Base-by-base conservation (phyloP, 2,888 invertebrate genomes). In the Ormia ochracea region DNA sequence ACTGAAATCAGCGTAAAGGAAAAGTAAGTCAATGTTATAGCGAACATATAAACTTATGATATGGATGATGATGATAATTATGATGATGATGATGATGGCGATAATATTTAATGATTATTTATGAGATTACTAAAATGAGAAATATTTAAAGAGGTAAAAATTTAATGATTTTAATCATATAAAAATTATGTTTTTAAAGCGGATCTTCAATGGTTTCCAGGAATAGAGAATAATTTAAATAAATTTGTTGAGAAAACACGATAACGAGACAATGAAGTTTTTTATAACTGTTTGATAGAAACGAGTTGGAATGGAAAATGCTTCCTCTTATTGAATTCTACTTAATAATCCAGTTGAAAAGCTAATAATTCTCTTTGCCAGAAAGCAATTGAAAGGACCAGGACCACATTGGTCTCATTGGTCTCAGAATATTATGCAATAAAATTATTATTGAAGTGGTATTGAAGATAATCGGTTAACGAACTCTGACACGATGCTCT, bases 11-110 rank as follows among this genome's bases (percentile, higher is more conserved):
- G 9, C 19, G 31, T 72, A 33, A 26, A 52, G 31, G 23, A 43
- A 43, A 75, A 59, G 74, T 75, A 68, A 66, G 66, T 68, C 66
- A 74, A 33, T 43, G 52, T 66, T 17, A 31, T 33, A n/a, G 56
- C 14, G 10, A 14, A 7, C 33, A 23, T 9, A 17, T 6, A 58
- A 58, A 58, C n/a, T n/a, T n/a, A n/a, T n/a, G n/a, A n/a, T n/a
- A n/a, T n/a, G n/a, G n/a, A n/a, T n/a, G n/a, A 41, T 41, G 38
- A n/a, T 38, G 4, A 38, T 38, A 14, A 38, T 38, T 38, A 38
- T 4, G n/a, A 1, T 45, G 19, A 56, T 69, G 17, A 48, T 56
- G 50, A 58, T 66, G 33, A 50, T 21, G 23, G 31, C 36, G 28
- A 54, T 59, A 54, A 75, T 68, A 61, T 45, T 28, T 28, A 26